phyloP scores from a whole-genome alignment of 2,113 vertebrate species.

The Mola mola region DNA sequence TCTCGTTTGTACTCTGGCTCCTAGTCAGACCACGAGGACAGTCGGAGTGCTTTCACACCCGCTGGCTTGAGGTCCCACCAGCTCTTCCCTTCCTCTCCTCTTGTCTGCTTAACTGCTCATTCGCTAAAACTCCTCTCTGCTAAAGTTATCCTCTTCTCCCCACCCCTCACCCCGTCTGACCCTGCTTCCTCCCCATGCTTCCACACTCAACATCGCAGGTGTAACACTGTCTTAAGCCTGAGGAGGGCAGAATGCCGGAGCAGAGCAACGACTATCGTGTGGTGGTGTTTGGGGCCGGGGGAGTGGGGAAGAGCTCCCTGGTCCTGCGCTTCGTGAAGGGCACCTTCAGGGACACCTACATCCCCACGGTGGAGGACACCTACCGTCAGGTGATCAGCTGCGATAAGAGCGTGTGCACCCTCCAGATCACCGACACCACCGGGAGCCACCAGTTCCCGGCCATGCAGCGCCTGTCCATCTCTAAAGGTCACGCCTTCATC shows the following conservation, averaged over 20 bases:
- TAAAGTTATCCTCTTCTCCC: constrained; percentile 15
- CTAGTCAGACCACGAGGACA: constrained; percentile 30
- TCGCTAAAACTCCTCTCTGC: constrained; percentile 8
- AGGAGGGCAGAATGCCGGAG: constrained; percentile 89
- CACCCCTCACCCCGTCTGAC: not conserved
- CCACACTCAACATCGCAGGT: constrained; percentile 48
- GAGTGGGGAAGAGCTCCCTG: constrained; percentile 96
- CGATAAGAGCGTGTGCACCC: constrained; percentile 95
- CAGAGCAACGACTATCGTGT: constrained; percentile 97
- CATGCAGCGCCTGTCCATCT: constrained; percentile 98
- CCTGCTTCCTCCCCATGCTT: not conserved
- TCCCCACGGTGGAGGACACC: constrained; percentile 97
- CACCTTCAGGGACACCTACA: constrained; percentile 96
- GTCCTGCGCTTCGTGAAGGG: constrained; percentile 97
- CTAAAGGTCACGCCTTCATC: constrained; percentile 97
- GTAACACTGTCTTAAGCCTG: constrained; percentile 62
- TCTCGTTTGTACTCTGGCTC: constrained; percentile 60
- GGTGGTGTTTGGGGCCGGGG: constrained; percentile 95
- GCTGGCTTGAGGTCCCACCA: constrained; percentile 5
- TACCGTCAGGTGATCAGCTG: constrained; percentile 98
- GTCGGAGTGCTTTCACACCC: constrained; percentile 28
- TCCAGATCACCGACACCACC: constrained; percentile 97
- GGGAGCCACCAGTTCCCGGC: constrained; percentile 98
- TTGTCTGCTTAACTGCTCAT: constrained; percentile 7
- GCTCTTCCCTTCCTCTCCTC: not conserved